These are phyloP conservation scores for Dendropsophus ebraccatus DNA, from an alignment of 2,113 vertebrate genomes.

Conservation along the genomic window DNA sequence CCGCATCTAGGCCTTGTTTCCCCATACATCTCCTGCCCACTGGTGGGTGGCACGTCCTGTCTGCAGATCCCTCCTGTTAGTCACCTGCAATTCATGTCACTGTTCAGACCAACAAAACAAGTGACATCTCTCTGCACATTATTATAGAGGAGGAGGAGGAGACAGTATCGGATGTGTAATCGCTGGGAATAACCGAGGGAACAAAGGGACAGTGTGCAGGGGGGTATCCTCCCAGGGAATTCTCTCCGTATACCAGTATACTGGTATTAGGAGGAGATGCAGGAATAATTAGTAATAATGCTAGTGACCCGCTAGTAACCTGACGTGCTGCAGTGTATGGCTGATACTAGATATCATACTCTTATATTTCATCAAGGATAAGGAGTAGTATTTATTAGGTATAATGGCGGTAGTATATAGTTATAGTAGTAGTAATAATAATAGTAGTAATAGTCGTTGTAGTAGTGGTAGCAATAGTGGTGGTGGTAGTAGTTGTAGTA, in stretches of 20 bases:
- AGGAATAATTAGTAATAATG: too few species aligned
- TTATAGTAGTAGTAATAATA: not conserved
- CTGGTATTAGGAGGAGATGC: not conserved
- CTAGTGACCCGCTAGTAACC: too few species aligned
- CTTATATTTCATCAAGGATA: too few species aligned
- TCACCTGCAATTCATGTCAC: constrained; percentile 67
- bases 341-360: too few species aligned
- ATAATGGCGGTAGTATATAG: not conserved
- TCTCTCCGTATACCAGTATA: too few species aligned
- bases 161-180: not conserved
- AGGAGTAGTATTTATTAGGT: not conserved
- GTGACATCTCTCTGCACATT: constrained; percentile 60
- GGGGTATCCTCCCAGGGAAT: too few species aligned
- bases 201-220: not conserved
- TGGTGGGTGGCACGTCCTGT: constrained; percentile 61
- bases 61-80: constrained; percentile 64
- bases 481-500: too few species aligned
- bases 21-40: constrained; percentile 66
- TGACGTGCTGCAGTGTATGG: too few species aligned
- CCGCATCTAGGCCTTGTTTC: constrained; percentile 74
- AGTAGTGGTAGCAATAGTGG: not conserved
- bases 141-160: constrained; percentile 9
- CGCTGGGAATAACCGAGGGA: not conserved
- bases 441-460: not conserved
- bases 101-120: constrained; percentile 60